phyloP scores from a whole-genome alignment of 2,113 vertebrate genomes.

The Hipposideros armiger region DNA sequence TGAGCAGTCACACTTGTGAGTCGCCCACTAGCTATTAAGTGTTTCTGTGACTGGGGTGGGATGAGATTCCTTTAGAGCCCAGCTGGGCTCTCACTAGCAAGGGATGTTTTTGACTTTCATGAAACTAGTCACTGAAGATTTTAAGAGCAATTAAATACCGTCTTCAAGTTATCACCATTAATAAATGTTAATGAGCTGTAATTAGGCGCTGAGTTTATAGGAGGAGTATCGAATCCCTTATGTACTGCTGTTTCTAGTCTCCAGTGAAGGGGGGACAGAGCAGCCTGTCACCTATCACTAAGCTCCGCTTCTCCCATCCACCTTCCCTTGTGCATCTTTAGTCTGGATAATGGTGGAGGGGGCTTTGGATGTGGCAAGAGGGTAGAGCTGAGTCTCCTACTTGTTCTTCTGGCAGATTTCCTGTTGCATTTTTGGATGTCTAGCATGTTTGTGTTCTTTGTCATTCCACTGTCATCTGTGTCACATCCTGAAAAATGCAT shows the following conservation, averaged over 20 bases:
- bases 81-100: neutral
- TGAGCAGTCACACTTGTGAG: neutral
- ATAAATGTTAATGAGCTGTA: neutral
- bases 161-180: constrained; percentile 45
- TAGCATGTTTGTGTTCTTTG: fast-evolving
- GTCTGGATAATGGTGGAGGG: neutral
- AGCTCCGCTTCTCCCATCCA: fast-evolving
- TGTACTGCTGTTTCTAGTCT: neutral
- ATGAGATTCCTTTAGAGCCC: neutral
- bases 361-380: neutral
- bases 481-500: neutral
- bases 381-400: fast-evolving
- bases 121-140: constrained; percentile 35
- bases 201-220: neutral
- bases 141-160: neutral
- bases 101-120: neutral
- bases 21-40: neutral
- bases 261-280: neutral
- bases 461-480: neutral
- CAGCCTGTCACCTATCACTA: neutral
- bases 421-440: neutral
- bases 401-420: neutral
- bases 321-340: fast-evolving
- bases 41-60: neutral
- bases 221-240: neutral